phyloP scores from a whole-genome alignment of 2,797 vertebrate species.

The Poeciliopsis paucimaculata region DNA sequence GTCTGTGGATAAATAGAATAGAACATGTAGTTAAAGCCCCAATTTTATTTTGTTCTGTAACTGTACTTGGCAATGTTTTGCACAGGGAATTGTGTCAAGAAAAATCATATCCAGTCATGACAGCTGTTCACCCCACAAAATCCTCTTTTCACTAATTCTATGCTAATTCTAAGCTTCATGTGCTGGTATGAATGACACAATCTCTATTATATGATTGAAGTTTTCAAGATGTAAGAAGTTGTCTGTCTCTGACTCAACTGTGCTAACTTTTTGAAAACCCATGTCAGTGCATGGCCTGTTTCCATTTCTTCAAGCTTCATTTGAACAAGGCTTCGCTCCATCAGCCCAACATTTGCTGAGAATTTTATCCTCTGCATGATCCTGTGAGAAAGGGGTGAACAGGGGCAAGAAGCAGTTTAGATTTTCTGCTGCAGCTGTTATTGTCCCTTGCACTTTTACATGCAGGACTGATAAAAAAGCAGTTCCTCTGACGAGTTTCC shows the following conservation, averaged over 20 bases:
- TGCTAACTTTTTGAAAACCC: slow-evolving; percentile 36
- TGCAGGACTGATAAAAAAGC: slow-evolving; percentile 45
- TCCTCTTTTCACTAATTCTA: slow-evolving; percentile 51
- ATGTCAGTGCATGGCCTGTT: slow-evolving; percentile 44
- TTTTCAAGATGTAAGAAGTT: slow-evolving; percentile 57
- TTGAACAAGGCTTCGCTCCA: slow-evolving; percentile 33
- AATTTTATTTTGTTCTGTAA: slow-evolving; percentile 48
- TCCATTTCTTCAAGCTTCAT: slow-evolving; percentile 54
- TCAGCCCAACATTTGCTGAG: slow-evolving; percentile 40
- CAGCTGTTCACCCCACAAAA: slow-evolving; percentile 40
- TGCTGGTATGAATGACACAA: slow-evolving; percentile 62
- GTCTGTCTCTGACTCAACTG: slow-evolving; percentile 37
- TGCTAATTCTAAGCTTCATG: slow-evolving; percentile 52
- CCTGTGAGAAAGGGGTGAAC: slow-evolving; percentile 46
- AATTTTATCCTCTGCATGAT: slow-evolving; percentile 44
- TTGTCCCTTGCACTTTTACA: slow-evolving; percentile 29
- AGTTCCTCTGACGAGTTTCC: slow-evolving; percentile 71
- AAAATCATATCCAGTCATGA: slow-evolving; percentile 41
- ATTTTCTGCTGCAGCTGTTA: slow-evolving; percentile 39
- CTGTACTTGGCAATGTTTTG: slow-evolving; percentile 15
- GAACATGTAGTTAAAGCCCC: slow-evolving; percentile 61
- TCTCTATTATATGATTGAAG: slow-evolving; percentile 52
- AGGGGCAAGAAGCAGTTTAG: slow-evolving; percentile 54
- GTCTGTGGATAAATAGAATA: slow-evolving; percentile 39
- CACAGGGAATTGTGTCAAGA: slow-evolving; percentile 27